phyloP scores from a whole-genome alignment of 1,140 invertebrate species.

The Drosophila jambulina region DNA sequence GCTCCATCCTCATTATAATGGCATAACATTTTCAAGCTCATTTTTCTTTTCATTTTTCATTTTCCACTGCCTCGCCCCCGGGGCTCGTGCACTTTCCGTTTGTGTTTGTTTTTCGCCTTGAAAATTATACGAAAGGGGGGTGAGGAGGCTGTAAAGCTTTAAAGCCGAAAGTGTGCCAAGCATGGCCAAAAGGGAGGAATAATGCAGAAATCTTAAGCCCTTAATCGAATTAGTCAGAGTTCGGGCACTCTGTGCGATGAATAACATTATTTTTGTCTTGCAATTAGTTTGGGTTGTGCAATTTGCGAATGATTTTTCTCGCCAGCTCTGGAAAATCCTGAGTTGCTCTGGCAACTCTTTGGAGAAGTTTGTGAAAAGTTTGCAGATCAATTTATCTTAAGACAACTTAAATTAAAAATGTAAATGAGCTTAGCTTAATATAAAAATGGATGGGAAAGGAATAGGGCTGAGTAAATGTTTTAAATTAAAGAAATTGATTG shows the following conservation, averaged over 20 bases:
- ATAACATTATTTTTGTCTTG: constrained; percentile 36
- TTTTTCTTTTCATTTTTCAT: constrained; percentile 24
- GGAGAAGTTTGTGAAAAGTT: background rate
- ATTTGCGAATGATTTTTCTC: background rate
- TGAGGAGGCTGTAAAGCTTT: constrained; percentile 32
- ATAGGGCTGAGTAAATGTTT: no score
- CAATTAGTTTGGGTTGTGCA: constrained; percentile 36
- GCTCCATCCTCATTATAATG: constrained; percentile 48
- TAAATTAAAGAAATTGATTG: no score
- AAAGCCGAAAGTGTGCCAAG: constrained; percentile 32
- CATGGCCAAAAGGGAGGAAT: constrained; percentile 29
- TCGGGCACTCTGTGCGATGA: constrained; percentile 16
- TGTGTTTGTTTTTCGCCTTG: constrained; percentile 34
- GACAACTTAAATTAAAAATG: background rate
- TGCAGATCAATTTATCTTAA: background rate
- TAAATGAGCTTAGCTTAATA: no score
- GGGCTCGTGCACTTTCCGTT: constrained; percentile 1
- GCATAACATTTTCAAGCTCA: constrained; percentile 52
- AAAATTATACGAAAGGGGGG: constrained; percentile 29
- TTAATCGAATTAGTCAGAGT: constrained; percentile 41
- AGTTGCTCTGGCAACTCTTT: background rate
- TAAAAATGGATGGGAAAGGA: no score
- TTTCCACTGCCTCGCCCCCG: background rate
- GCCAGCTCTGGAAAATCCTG: background rate
- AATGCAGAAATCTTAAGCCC: constrained; percentile 26